These are phyloP conservation scores for Tringa solitaria DNA, from an alignment of 2,113 vertebrate genomes.

Conservation along the genomic window DNA sequence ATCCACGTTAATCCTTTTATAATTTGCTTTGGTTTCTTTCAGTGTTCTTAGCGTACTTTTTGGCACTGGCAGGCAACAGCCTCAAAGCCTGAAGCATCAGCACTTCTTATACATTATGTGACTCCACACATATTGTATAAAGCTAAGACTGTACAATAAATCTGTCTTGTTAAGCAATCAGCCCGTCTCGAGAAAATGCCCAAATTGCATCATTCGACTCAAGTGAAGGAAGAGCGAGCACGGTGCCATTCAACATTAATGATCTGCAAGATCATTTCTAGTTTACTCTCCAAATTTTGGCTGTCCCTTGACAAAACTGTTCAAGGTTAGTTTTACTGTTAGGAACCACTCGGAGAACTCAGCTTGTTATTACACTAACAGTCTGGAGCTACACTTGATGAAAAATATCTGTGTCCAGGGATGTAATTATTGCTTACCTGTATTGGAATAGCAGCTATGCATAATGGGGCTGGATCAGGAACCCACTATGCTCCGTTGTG, in stretches of 20 bases:
- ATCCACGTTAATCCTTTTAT: background rate
- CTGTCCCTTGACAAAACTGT: background rate
- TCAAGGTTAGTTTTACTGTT: constrained; percentile 16
- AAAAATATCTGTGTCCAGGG: background rate
- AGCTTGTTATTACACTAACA: background rate
- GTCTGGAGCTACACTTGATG: background rate
- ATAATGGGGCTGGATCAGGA: background rate
- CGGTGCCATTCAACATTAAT: background rate
- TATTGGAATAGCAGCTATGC: background rate
- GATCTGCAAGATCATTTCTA: background rate
- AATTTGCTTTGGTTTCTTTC: background rate
- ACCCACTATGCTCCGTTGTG: background rate
- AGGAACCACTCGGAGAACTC: background rate
- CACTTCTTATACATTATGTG: background rate
- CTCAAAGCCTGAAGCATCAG: background rate
- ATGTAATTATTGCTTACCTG: background rate
- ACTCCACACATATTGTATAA: background rate
- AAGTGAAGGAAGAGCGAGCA: constrained; percentile 5
- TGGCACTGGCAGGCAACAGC: background rate
- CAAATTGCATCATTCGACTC: background rate
- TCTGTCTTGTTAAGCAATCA: background rate
- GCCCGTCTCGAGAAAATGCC: background rate
- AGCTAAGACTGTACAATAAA: background rate
- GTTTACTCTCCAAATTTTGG: background rate
- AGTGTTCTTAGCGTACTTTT: background rate